Evolutionary conservation across 2,113 vertebrate species (phyloP), one percentile per base, ranked within the genome.

Genomic region (Herpetotheres cachinnans): DNA sequence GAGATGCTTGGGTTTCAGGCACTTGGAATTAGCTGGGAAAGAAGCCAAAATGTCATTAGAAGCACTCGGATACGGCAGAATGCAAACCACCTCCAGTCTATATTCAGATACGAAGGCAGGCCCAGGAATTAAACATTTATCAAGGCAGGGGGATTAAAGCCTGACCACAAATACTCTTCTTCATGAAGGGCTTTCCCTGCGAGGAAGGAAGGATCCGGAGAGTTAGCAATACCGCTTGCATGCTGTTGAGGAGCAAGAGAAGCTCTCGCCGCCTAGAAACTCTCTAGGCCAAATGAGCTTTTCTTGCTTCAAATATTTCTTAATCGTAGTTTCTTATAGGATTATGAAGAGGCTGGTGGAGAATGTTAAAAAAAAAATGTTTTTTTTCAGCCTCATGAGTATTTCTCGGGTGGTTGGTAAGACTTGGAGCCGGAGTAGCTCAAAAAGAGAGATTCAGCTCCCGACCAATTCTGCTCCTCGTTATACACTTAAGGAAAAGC

Each of bases 21-120:
- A 92, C 85, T 96, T 92, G 92, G 82, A 97, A 96, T 91, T 89
- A 93, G 76, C 96, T 95, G 95, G 97, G 97, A 97, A 95, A 93
- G 95, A 91, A 95, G 97, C 97, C 97, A 98, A 97, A 91, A 96
- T 97, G 95, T 96, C 97, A 96, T 97, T 96, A 97, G 95, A 96
- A 96, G 84, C 90, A 81, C 91, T 97, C 61, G 69, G 93, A 94
- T 94, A 94, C 67, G 69, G 90, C 83, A 89, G 92, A 95, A 96
- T 92, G 93, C 94, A 67, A 82, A 96, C 71, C 65, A 84, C 89
- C 89, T 95, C 96, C 94, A 95, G 95, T 90, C 94, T 95, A 89
- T 92, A 89, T 95, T 94, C 84, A 83, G 92, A 72, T 71, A 83
- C 7, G 83, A 76, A 95, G 91, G 89, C 69, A 82, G 89, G 91